Evolutionary conservation across 2,888 invertebrate genomes (phyloP), one percentile per base, ranked within the genome.

Genomic region (Altica lythri): DNA sequence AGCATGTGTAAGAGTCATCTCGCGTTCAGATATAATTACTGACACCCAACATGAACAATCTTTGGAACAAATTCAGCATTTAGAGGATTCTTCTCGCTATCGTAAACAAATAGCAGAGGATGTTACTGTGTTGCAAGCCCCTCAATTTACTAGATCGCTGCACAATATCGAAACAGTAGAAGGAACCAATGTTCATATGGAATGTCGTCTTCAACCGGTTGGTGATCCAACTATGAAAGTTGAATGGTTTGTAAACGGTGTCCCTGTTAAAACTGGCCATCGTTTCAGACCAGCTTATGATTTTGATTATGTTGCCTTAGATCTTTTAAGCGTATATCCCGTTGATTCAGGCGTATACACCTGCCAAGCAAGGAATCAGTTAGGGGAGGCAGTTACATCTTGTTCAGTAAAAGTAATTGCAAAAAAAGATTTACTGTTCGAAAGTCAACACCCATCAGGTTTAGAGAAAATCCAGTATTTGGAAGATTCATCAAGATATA

Each of bases 271-370:
- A 73, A 90, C 91, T 34, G 96, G 96, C 62, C 88, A 95, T 72
- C 85, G 98, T 61, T 98, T 97, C 80, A 86, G 95, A 72, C 96
- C 96, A 32, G 93, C 95, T 2, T 92, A 94, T 71, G 97, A 98
- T 77, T 96, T 97, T 74, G 96, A 96, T 71, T 98, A 95, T 73
- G 96, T 97, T 12, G 95, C 97, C 5, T 81, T 99, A 47, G 98
- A 98, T 77, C 85, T 99, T 44, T 80, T 97, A 14, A 95, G 95
- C 69, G 95, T 96, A 16, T 97, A 96, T 74, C 93, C 98, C n/a
- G 91, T 90, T 67, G 99, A 99, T 77, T 93, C 93, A 4, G 97
- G 97, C 12, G 91, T 95, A 0, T 98, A 97, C 75, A 94, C 94
- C 8, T 96, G 95, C 70, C 90, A 91, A 75, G 97, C 97, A 1